Percentiles rank a stretch among this genome's conserved stretches.
phyloP scores from a whole-genome alignment of 2,888 invertebrate genomes.

The Ischnus inquisitorius region DNA sequence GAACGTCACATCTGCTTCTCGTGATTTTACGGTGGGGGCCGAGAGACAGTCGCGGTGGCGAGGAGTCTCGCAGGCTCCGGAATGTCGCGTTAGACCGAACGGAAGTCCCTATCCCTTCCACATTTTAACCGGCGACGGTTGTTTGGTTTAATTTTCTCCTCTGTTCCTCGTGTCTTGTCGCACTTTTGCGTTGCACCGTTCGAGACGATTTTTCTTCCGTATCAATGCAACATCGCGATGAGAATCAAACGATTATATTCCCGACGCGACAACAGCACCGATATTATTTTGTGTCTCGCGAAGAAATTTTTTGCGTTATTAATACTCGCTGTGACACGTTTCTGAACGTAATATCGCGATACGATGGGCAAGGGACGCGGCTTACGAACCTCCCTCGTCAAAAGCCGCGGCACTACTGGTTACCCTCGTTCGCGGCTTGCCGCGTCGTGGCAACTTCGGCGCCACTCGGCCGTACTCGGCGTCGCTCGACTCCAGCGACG shows the following conservation, averaged over 20 bases:
- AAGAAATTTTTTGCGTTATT: not conserved
- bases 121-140: constrained; percentile 8
- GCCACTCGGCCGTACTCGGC: constrained; percentile 73
- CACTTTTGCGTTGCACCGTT: not conserved
- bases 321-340: constrained; percentile 28
- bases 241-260: not conserved
- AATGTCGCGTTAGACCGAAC: not conserved
- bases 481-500: constrained; percentile 65
- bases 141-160: constrained; percentile 30
- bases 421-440: constrained; percentile 79
- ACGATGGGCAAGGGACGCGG: constrained; percentile 40
- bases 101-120: constrained; percentile 30
- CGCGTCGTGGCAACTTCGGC: constrained; percentile 75
- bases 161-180: not conserved
- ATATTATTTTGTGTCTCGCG: not conserved
- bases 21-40: constrained; percentile 1
- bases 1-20: constrained; percentile 62
- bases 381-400: constrained; percentile 76
- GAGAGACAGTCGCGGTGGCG: not conserved
- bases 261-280: not conserved
- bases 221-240: constrained; percentile 14
- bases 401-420: constrained; percentile 84
- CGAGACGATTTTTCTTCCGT: not conserved
- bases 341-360: constrained; percentile 46
- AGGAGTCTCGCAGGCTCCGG: not conserved